A percentile compares a stretch with the other conserved stretches of the same genome.
Evolutionary conservation across 2,888 invertebrate genomes (phyloP).

Genomic region (Mayetiola destructor): DNA sequence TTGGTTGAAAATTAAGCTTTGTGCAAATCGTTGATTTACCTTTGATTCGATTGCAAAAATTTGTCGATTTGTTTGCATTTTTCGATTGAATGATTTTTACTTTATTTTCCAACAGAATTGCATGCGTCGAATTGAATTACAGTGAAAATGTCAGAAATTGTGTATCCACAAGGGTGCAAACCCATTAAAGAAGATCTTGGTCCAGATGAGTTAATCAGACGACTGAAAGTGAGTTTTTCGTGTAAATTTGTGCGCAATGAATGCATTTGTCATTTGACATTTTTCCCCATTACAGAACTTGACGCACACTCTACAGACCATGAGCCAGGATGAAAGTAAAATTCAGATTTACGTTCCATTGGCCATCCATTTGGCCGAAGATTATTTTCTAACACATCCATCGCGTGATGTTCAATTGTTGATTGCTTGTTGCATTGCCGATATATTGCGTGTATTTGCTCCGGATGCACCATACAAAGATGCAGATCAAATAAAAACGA

Average conservation of each 20-base stretch:
- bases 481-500: conserved; percentile 79
- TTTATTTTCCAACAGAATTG: neutral
- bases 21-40: too few species aligned
- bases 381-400: conserved; percentile 76
- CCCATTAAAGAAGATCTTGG: conserved; percentile 89
- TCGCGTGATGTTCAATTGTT: conserved; percentile 87
- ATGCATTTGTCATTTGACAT: neutral
- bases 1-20: too few species aligned
- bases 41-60: neutral
- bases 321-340: conserved; percentile 83
- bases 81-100: neutral
- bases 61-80: neutral
- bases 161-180: conserved; percentile 89
- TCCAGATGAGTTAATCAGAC: conserved; percentile 85
- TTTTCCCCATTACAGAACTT: conserved; percentile 30
- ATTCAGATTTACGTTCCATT: conserved; percentile 83
- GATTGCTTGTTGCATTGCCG: conserved; percentile 94
- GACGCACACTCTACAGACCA: conserved; percentile 87
- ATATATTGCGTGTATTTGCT: conserved; percentile 89
- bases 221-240: conserved; percentile 60
- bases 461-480: conserved; percentile 97
- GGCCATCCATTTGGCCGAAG: conserved; percentile 83
- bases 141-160: conserved; percentile 60
- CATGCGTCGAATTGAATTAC: too few species aligned
- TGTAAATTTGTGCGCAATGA: neutral